A percentile compares a stretch with the other conserved stretches of the same genome.
Conservation (phyloP, 2,888 invertebrate genomes). For the Charanyca ferruginea region DNA sequence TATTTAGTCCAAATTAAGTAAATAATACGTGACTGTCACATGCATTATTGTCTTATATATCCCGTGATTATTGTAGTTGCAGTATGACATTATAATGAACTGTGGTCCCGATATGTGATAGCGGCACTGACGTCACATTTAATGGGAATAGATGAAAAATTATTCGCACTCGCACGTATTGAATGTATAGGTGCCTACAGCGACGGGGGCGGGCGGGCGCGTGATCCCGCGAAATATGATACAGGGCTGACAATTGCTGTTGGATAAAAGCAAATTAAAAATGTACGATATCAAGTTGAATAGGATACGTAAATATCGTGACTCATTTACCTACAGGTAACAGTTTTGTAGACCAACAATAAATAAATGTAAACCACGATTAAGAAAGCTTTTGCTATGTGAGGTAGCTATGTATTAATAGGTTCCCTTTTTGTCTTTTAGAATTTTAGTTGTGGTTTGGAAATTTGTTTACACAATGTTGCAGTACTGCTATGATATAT, state of each 20-base stretch:
- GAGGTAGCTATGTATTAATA: no score
- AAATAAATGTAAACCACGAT: no score
- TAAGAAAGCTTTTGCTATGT: no score
- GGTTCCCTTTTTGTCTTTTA: background rate
- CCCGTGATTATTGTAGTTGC: no score
- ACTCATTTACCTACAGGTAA: background rate
- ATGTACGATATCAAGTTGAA: background rate
- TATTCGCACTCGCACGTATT: constrained; percentile 86
- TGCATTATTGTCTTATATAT: no score
- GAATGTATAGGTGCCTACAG: constrained; percentile 79
- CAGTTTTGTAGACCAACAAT: no score
- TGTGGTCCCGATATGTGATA: constrained; percentile 40
- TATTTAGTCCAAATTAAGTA: background rate
- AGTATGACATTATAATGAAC: constrained; percentile 25
- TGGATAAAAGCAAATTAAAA: constrained; percentile 15
- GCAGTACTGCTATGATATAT: no score
- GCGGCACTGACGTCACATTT: constrained; percentile 65
- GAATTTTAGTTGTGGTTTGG: background rate
- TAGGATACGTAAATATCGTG: background rate
- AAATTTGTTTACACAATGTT: no score
- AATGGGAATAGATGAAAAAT: constrained; percentile 88
- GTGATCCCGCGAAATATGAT: constrained; percentile 78
- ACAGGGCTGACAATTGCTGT: constrained; percentile 69
- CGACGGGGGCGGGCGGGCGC: constrained; percentile 79
- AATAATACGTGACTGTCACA: background rate